Evolutionary conservation across 2,888 invertebrate species (phyloP), one percentile per base, ranked within the genome.

Genomic region (Hoplodrina blanda): DNA sequence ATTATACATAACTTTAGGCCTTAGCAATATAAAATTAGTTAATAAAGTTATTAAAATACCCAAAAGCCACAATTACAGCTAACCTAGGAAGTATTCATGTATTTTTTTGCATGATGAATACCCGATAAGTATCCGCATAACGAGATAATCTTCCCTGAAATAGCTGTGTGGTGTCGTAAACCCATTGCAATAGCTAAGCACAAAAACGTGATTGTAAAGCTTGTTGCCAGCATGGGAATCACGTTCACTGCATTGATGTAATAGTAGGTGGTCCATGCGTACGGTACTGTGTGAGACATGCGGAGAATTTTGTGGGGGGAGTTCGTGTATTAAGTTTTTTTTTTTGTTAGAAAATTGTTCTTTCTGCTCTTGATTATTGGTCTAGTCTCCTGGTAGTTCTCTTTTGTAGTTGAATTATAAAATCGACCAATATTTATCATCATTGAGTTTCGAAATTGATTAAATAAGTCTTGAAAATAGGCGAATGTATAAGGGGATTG

Each of bases 211-310:
- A 87, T 86, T 81, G 86, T 81, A 66, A 57, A 76, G 70, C 72
- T 82, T 63, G 78, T 81, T 76, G 80, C 80, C 57, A 73, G 77
- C 85, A 85, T 90, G 89, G 87, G 89, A 91, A 89, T 85, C 71
- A 70, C 88, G 85, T 85, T 89, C 88, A 82, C 87, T 87, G 83
- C 81, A 82, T 85, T 89, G 84, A 90, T 89, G 91, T 89, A 91
- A 92, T 80, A 80, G 73, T 82, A 72, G 63, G 68, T 67, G 69
- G 72, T 54, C 77, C 83, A 87, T 56, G 68, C 44, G 64, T 76
- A 59, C 7, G 8, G 20, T 13, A 3, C 5, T 10, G 11, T 17
- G 2, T n/a, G 67, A 64, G 76, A 67, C 52, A 52, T 20, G 41
- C 41, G 30, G 0, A 0, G 4, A 10, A 15, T 41, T 41, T 25